phyloP scores from a whole-genome alignment of 2,888 invertebrate species.

The Petrophora chlorosata region DNA sequence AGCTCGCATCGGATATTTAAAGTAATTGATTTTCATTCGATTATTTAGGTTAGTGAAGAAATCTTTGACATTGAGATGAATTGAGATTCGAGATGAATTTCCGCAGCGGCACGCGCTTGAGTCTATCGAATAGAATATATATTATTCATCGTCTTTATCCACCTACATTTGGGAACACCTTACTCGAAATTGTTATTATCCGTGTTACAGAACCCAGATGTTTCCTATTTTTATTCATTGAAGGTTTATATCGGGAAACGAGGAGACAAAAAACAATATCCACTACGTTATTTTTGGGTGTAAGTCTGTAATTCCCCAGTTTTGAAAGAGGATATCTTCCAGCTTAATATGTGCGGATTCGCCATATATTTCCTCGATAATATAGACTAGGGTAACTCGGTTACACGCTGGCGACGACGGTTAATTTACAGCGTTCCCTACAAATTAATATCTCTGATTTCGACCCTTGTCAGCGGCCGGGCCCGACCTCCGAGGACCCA shows the following conservation, averaged over 20 bases:
- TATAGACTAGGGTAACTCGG: slow-evolving; percentile 57
- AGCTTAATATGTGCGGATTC: slow-evolving; percentile 10
- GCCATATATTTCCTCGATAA: slow-evolving; percentile 27
- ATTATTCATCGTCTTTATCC: too few relatives aligned
- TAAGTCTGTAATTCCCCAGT: not conserved
- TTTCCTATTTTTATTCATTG: slow-evolving; percentile 52
- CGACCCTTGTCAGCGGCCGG: slow-evolving; percentile 75
- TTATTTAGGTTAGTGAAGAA: too few relatives aligned
- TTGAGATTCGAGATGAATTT: too few relatives aligned
- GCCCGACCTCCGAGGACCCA: slow-evolving; percentile 44
- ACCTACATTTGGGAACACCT: too few relatives aligned
- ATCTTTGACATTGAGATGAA: too few relatives aligned
- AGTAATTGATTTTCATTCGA: too few relatives aligned
- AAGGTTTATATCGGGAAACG: not conserved
- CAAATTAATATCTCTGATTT: slow-evolving; percentile 82
- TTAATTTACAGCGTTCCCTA: slow-evolving; percentile 78
- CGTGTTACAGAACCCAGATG: too few relatives aligned
- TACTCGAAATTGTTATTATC: too few relatives aligned
- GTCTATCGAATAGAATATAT: too few relatives aligned
- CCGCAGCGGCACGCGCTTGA: too few relatives aligned
- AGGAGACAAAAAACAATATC: not conserved
- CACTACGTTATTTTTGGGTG: not conserved
- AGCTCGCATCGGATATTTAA: too few relatives aligned
- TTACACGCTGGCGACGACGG: slow-evolving; percentile 67
- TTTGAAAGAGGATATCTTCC: slow-evolving; percentile 3